Base-by-base conservation (phyloP, 2,888 invertebrate genomes). In the Agrochola litura region DNA sequence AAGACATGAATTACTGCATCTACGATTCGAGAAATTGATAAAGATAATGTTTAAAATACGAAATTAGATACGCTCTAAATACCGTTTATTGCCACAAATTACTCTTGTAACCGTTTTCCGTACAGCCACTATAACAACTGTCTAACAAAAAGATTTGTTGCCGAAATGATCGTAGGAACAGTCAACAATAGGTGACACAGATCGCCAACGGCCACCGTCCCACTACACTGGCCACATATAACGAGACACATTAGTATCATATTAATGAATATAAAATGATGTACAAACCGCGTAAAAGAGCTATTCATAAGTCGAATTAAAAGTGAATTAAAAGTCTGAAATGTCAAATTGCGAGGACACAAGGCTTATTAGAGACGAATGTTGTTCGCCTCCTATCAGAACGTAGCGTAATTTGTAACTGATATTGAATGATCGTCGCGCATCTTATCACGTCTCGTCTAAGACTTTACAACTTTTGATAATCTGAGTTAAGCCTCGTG, bases 241-340 rank as follows among this genome's bases (percentile, higher is more conserved):
- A 95, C 93, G 92, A 95, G 93, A 89, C 83, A 87, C 92, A 93
- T 93, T 95, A 93, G 93, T 94, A 94, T 94, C 91, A 93, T 93
- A 95, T 94, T 95, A 96, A 96, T 94, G 95, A 95, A 95, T 93
- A 93, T 92, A 95, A 94, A 95, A 96, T 95, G 92, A 93, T 94
- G 92, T 92, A 95, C 94, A 95, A 96, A 94, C 93, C 92, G 94
- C 94, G 94, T 96, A 96, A 96, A 95, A 95, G 92, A 92, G 90
- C 94, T 93, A 95, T 96, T 96, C 96, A 95, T 95, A 94, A 94
- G 90, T 93, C 90, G 92, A 93, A 96, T 96, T 95, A 96, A 95
- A 95, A 94, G 91, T 92, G 91, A 94, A 95, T 96, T 96, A 95
- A 94, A 95, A 94, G 94, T 95, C 95, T 95, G 94, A 96, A 95